Percentiles rank a stretch among this genome's conserved stretches.
These are phyloP conservation scores for Branchinecta sandiegonensis DNA, from an alignment of 2,888 invertebrate genomes.

Conservation along the genomic window DNA sequence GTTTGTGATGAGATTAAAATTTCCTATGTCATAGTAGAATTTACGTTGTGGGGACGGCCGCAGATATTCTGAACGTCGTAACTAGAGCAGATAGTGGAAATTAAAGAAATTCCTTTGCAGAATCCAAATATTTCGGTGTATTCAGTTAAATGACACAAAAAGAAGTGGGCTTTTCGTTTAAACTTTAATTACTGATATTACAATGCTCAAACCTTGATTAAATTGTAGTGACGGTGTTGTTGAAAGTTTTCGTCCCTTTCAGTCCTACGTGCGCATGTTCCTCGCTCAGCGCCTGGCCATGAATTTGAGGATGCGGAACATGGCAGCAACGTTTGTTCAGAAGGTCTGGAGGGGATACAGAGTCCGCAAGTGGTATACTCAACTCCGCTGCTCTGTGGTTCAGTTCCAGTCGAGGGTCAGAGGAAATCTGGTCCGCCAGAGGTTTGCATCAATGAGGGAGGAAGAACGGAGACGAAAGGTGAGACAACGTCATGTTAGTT, in stretches of 20 bases:
- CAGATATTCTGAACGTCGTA: no score
- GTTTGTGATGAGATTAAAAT: no score
- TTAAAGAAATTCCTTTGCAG: no score
- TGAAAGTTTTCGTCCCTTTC: conserved; percentile 24
- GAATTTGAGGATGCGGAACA: conserved; percentile 32
- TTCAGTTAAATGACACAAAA: no score
- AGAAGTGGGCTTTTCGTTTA: no score
- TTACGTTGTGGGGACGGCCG: no score
- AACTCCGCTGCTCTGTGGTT: conserved; percentile 44
- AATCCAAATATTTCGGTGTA: no score
- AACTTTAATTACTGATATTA: no score
- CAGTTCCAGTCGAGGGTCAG: conserved; percentile 56
- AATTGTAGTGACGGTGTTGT: no score
- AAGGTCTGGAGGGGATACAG: conserved; percentile 58
- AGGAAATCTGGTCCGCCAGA: conserved; percentile 48
- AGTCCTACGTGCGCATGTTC: conserved; percentile 53
- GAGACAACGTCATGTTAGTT: neutral
- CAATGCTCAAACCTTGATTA: no score
- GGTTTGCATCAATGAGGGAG: neutral
- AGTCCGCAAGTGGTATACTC: conserved; percentile 49
- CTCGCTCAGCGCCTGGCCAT: conserved; percentile 43
- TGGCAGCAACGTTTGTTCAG: conserved; percentile 52
- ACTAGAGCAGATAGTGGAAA: no score
- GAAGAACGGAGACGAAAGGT: neutral
- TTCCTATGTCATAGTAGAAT: no score